Evolutionary conservation across 2,113 vertebrate species (phyloP), one percentile per base, ranked within the genome.

Genomic region (Pedetes capensis): DNA sequence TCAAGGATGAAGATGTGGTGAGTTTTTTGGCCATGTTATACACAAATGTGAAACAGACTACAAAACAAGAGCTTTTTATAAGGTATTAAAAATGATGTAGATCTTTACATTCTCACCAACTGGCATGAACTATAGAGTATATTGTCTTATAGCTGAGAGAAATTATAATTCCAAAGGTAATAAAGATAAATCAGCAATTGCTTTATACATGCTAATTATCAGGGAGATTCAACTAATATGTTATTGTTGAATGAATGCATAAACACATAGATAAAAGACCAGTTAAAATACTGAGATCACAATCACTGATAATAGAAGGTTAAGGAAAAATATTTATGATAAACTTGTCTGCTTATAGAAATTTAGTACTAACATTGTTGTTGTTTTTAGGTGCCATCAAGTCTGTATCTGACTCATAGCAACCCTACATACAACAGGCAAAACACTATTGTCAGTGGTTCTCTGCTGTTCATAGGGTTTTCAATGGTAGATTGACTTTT

Each of bases 131-230:
- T 83, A n/a, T 25, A 47, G 59, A 25, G 4, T 75, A 44, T 68
- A 44, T 74, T 89, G 53, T 68, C 7, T 74, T n/a, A 69, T 51
- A 74, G 32, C 29, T n/a, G n/a, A 88, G 22, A 93, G 12, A 83
- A 89, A 92, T 61, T 89, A 22, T 61, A 80, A 84, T 80, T 96
- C 64, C 74, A 4, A 68, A 39, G 51, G 8, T 53, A 94, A 84
- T 47, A 66, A 79, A 92, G 27, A 68, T 44, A 92, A 59, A 51
- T 44, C 34, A 47, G 6, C 55, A 87, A 49, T 39, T 87, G 27
- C 17, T 61, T 22, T 57, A 42, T 57, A 83, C 44, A 78, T 87
- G 9, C 59, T 6, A 39, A 55, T 34, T 82, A 57, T 34, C 22
- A 34, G 12, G 27, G 42, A 74, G 39, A 85, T 23, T 74, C 17